Percentiles rank a stretch among this genome's conserved stretches.
Evolutionary conservation across 2,113 vertebrate genomes (phyloP).

Genomic region (Myotis davidii): DNA sequence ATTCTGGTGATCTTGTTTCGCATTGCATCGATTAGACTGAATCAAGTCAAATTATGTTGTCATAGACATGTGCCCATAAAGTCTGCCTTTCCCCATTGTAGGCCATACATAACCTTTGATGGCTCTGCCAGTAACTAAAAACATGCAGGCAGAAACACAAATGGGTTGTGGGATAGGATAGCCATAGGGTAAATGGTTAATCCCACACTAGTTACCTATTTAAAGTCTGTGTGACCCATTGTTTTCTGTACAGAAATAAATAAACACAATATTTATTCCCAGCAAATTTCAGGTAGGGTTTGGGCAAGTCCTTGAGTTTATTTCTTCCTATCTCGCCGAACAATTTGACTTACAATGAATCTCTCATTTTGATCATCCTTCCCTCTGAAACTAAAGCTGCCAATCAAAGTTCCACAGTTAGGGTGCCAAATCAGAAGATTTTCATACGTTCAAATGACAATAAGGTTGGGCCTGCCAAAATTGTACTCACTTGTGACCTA

Average conservation of each 20-base stretch:
- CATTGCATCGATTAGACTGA: neutral
- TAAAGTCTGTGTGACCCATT: neutral
- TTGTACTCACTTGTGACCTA: neutral
- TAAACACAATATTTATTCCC: neutral
- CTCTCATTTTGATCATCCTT: neutral
- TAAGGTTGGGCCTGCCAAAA: neutral
- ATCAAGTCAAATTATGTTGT: conserved; percentile 1
- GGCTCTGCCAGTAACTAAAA: neutral
- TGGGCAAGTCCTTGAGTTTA: neutral
- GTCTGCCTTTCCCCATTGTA: neutral
- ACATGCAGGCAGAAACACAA: conserved; percentile 46
- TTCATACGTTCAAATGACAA: neutral
- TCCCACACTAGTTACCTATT: neutral
- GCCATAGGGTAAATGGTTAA: neutral
- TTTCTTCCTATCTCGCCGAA: accelerated
- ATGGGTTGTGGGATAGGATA: neutral
- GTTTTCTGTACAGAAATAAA: neutral
- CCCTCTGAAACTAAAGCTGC: neutral
- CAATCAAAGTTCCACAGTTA: neutral
- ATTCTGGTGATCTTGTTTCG: neutral
- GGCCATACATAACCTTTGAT: neutral
- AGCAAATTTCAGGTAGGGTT: accelerated
- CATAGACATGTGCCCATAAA: neutral
- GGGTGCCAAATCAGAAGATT: neutral
- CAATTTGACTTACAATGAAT: neutral